Evolutionary conservation across 2,888 invertebrate genomes (phyloP), one percentile per base, ranked within the genome.

Genomic region (Drosophila glabriapex): DNA sequence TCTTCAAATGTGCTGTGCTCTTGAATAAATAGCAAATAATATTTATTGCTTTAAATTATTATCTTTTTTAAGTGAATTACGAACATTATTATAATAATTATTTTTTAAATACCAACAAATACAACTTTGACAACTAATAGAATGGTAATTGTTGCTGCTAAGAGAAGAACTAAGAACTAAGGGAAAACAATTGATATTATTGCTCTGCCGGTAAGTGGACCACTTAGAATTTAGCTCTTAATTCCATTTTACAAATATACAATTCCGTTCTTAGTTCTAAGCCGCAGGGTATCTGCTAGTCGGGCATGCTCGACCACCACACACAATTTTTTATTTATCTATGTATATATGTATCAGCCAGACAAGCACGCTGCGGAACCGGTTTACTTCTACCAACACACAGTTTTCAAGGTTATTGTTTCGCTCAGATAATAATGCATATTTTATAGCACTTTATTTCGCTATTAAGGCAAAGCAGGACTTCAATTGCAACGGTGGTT

Each of bases 351-450:
- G 0, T 41, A 46, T 46, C 16, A 6, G 12, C 14, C 19, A 49
- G 14, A 12, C 19, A 31, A 46, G 29, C 41, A 35, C 33, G 37
- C 14, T 29, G 3, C 4, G 29, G 56, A 76, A 77, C 75, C 61
- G 59, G 63, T 78, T 78, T 81, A 56, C 54, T 76, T 77, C 52
- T 61, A 68, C 16, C 16, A 16, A 16, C 16, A 35, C 52, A 66
- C 59, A 46, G 25, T 60, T 82, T 78, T 87, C 85, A 87, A 82
- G 80, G 73, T 69, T 82, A 73, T 75, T 58, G 65, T 76, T 72
- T 63, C 22, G 62, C 61, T 60, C 65, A 68, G 31, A 67, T 67
- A 79, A 70, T 72, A 84, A 78, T 87, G 79, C 76, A 76, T 83
- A 76, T 81, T 83, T 78, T 81, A 89, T 78, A 80, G 65, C 65